Conservation (phyloP, 1,140 invertebrate species). For the Euschistus heros region DNA sequence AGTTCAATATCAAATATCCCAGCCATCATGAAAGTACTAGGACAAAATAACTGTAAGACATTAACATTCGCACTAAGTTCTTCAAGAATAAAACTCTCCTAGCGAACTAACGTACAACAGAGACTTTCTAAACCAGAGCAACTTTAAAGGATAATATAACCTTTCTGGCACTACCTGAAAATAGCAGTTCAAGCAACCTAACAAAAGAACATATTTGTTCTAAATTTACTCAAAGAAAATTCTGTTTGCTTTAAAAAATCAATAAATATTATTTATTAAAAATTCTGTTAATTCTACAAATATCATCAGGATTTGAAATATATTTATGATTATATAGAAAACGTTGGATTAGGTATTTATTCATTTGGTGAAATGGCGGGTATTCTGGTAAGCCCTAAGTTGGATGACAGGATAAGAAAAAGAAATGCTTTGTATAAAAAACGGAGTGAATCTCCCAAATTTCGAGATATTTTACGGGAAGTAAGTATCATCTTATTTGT, state of each 20-base stretch:
- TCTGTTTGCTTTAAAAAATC: too few species aligned
- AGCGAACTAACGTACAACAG: neutral
- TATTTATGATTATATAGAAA: neutral
- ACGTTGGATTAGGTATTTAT: neutral
- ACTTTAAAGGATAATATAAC: slow-evolving; percentile 1
- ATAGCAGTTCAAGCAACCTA: neutral
- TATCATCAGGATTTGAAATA: neutral
- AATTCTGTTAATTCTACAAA: neutral
- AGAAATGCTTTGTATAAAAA: slow-evolving; percentile 34
- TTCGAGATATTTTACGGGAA: slow-evolving; percentile 36
- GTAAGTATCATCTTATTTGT: slow-evolving; percentile 30
- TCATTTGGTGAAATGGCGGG: slow-evolving; percentile 23
- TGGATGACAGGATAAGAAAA: slow-evolving; percentile 31
- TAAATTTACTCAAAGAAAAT: neutral
- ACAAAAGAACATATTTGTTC: neutral
- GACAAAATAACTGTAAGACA: too few species aligned
- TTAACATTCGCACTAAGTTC: too few species aligned
- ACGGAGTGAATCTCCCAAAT: slow-evolving; percentile 36
- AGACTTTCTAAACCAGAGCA: neutral
- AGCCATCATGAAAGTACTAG: slow-evolving; percentile 21
- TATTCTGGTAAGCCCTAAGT: slow-evolving; percentile 30
- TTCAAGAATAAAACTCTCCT: neutral
- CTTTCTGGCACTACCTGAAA: neutral
- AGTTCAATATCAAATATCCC: slow-evolving; percentile 79
- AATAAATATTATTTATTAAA: neutral